Percentiles rank a stretch among this genome's conserved stretches.
Conservation (phyloP, 2,797 vertebrate genomes). For the Notolabrus celidotus region DNA sequence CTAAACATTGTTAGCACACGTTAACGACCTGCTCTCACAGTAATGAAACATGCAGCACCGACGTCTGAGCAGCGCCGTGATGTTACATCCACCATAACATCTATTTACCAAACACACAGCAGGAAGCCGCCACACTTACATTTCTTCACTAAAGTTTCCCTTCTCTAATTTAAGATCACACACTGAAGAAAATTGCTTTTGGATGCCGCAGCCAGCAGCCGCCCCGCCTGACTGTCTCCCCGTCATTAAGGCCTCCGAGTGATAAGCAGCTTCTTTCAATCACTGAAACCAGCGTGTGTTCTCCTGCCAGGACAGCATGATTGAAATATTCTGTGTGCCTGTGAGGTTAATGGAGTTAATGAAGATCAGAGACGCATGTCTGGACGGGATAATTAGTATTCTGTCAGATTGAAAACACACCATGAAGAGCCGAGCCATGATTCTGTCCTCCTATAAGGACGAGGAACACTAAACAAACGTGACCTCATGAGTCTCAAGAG, state of each 20-base stretch:
- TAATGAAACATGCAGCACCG: background rate
- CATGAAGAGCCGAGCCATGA: slow-evolving; percentile 54
- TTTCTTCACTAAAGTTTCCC: slow-evolving; percentile 10
- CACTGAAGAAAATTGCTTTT: slow-evolving; percentile 57
- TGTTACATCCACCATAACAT: background rate
- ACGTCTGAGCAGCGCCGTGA: background rate
- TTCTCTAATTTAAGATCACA: slow-evolving; percentile 30
- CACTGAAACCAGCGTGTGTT: slow-evolving; percentile 52
- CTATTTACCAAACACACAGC: slow-evolving; percentile 12
- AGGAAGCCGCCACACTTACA: background rate
- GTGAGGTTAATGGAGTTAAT: slow-evolving; percentile 74
- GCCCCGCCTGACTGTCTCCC: slow-evolving; percentile 26
- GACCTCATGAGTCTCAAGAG: background rate
- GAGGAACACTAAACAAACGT: background rate
- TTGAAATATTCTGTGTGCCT: slow-evolving; percentile 66
- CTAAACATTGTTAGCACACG: background rate
- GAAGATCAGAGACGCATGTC: slow-evolving; percentile 70
- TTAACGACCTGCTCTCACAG: background rate
- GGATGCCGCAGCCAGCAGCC: slow-evolving; percentile 27
- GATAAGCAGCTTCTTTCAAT: slow-evolving; percentile 75
- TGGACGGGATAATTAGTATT: slow-evolving; percentile 60
- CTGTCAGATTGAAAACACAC: slow-evolving; percentile 54
- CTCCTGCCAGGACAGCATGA: slow-evolving; percentile 47
- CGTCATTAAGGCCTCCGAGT: slow-evolving; percentile 57
- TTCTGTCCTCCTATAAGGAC: slow-evolving; percentile 33